A percentile compares a stretch with the other conserved stretches of the same genome.
These are phyloP conservation scores for Drosophila nasuta DNA, from an alignment of 1,140 invertebrate species.

Conservation along the genomic window DNA sequence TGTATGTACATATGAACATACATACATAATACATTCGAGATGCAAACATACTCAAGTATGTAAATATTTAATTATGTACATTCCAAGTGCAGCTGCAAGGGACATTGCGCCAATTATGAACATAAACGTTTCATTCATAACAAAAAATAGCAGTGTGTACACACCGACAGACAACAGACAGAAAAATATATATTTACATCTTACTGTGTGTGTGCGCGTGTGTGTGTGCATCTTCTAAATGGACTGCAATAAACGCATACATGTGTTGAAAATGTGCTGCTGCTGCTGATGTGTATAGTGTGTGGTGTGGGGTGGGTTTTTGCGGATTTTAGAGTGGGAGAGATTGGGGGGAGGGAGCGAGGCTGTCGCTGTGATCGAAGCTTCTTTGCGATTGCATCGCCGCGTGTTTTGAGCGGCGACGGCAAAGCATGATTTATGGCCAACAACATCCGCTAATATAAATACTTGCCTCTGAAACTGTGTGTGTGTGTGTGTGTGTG, in stretches of 20 bases:
- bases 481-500: background rate
- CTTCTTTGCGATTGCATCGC: constrained; percentile 52
- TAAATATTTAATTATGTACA: constrained; percentile 9
- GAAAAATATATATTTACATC: constrained; percentile 3
- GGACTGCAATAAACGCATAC: constrained; percentile 48
- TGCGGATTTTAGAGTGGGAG: constrained; percentile 1
- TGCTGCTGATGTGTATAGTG: constrained; percentile 36
- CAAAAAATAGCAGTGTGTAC: constrained; percentile 44
- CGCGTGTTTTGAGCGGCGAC: constrained; percentile 37
- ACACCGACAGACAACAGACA: constrained; percentile 32
- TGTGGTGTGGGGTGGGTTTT: background rate
- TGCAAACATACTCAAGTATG: constrained; percentile 5
- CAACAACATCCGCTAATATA: constrained; percentile 69
- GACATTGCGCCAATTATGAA: constrained; percentile 64
- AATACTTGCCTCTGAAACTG: constrained; percentile 4
- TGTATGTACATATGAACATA: constrained; percentile 15
- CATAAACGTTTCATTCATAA: constrained; percentile 76
- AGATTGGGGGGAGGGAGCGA: constrained; percentile 16
- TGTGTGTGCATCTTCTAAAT: background rate
- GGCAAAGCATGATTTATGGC: constrained; percentile 73
- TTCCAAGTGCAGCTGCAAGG: constrained; percentile 57
- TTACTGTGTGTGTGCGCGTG: too few relatives aligned
- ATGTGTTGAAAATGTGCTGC: constrained; percentile 72
- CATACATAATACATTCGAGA: background rate
- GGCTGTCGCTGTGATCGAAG: constrained; percentile 5